A percentile compares a stretch with the other conserved stretches of the same genome.
Evolutionary conservation across 2,888 invertebrate genomes (phyloP).

Genomic region (Meiosimyza platycephala): DNA sequence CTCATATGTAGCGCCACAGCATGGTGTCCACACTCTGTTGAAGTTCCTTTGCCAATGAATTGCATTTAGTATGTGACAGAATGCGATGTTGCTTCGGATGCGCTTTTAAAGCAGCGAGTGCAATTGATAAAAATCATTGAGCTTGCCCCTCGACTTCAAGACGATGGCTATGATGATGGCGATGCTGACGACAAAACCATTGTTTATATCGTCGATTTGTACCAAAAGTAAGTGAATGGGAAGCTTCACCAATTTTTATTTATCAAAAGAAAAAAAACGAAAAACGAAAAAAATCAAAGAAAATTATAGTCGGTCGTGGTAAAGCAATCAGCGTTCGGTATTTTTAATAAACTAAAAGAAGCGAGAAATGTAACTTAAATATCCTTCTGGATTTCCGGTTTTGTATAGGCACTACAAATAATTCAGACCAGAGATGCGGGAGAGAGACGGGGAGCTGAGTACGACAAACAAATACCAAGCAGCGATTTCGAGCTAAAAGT

Average conservation of each 20-base stretch:
- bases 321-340: too few relatives aligned
- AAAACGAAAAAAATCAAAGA: neutral
- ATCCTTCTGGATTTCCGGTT: too few relatives aligned
- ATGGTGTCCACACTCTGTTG: constrained; percentile 49
- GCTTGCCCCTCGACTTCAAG: constrained; percentile 25
- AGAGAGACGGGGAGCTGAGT: too few relatives aligned
- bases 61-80: constrained; percentile 11
- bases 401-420: too few relatives aligned
- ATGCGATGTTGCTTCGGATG: neutral
- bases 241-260: constrained; percentile 24
- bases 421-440: too few relatives aligned
- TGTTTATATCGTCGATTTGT: constrained; percentile 33
- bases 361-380: too few relatives aligned
- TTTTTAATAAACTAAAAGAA: too few relatives aligned
- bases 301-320: too few relatives aligned
- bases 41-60: constrained; percentile 9
- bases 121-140: constrained; percentile 27
- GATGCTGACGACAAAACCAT: constrained; percentile 28
- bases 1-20: constrained; percentile 60
- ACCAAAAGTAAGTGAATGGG: neutral
- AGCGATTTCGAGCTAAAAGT: too few relatives aligned
- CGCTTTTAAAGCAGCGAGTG: neutral
- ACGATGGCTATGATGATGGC: neutral
- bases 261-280: constrained; percentile 7
- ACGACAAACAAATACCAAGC: too few relatives aligned